Evolutionary conservation across 2,888 invertebrate species (phyloP), one percentile per base, ranked within the genome.

Genomic region (Drosophila merina): DNA sequence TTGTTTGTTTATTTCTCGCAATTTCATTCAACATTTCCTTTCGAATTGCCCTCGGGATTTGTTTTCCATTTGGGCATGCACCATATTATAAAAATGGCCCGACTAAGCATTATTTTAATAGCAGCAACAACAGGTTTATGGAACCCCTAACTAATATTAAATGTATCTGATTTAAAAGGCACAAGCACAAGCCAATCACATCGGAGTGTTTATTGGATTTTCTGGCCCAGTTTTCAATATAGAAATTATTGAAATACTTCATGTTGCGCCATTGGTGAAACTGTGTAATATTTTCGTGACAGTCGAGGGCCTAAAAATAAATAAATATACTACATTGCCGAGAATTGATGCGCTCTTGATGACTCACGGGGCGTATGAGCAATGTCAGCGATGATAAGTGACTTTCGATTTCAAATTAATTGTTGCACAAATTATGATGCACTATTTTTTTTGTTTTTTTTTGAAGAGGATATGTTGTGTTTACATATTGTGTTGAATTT

Each of bases 1-100:
- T 28, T 72, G 64, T 81, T 82, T 82, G 70, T 82, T 74, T 72
- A 64, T 50, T 72, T 51, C 3, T 54, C 49, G 25, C 49, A 44
- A 26, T 50, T 66, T 72, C 50, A 70, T 70, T 70, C 72, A 70
- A 70, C 69, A 72, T 72, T 63, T 51, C n/a, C 14, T 14, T 14
- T 14, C 31, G 52, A 60, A 69, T 62, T 48, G 72, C 55, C 52
- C 54, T 38, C 69, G 44, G n/a, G 57, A 57, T 62, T 71, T 62
- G 54, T 60, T 70, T 62, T 55, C 59, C 68, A 59, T 36, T 59
- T 70, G 69, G 58, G 70, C 57, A 68, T 68, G 70, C 70, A 58
- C 67, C 57, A 67, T 57, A 59, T 51, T 59, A 59, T 52, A 51
- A 30, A 52, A 47, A 40, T 49, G 36, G 30, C 38, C 54, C n/a